Conservation (phyloP, 53 echinoderm and acorn worm genomes). For the Patiria pectinifera region DNA sequence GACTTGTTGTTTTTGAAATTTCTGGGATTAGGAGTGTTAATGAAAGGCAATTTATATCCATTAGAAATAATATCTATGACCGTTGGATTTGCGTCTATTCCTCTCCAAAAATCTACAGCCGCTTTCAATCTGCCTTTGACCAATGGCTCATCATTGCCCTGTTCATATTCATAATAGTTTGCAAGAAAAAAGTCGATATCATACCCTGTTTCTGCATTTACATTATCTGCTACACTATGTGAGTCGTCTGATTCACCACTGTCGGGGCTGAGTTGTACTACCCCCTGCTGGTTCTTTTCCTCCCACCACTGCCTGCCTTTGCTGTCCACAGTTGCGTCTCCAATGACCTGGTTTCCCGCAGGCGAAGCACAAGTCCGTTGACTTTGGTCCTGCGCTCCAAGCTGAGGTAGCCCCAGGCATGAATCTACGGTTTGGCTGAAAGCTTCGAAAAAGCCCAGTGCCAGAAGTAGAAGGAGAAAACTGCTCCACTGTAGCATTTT, state of each 20-base stretch:
- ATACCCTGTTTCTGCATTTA: background rate
- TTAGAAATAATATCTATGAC: conserved; percentile 20
- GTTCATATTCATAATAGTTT: conserved; percentile 9
- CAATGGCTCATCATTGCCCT: conserved; percentile 3
- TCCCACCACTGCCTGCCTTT: background rate
- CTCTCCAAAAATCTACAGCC: background rate
- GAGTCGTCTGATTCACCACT: background rate
- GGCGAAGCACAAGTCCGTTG: conserved; percentile 43
- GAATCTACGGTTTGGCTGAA: background rate
- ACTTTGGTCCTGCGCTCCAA: background rate
- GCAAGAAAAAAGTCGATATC: background rate
- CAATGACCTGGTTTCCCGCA: conserved; percentile 69
- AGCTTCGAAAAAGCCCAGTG: conserved; percentile 5
- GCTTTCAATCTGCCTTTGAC: conserved; percentile 32
- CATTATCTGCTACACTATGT: background rate
- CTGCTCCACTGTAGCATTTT: background rate
- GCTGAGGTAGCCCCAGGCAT: background rate
- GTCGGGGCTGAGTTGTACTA: background rate
- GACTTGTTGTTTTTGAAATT: background rate
- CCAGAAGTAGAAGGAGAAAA: background rate
- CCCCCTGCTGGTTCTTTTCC: background rate
- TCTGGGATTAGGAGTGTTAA: background rate
- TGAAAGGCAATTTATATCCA: conserved; percentile 44
- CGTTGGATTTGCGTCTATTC: background rate
- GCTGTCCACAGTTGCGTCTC: conserved; percentile 42